phyloP scores from a whole-genome alignment of 2,113 vertebrate species.

The Macaca mulatta region DNA sequence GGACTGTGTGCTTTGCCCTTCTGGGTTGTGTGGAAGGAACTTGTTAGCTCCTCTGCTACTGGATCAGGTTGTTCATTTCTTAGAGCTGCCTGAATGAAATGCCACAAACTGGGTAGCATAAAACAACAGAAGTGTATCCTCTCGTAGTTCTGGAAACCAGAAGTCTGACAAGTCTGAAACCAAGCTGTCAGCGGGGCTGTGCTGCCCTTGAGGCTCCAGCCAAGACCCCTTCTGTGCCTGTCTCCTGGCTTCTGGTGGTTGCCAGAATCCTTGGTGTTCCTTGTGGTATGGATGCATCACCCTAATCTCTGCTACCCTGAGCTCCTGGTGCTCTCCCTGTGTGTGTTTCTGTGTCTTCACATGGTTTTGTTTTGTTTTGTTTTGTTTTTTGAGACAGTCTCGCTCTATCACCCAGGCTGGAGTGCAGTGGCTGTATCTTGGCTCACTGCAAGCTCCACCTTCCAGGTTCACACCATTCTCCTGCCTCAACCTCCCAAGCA shows the following conservation, averaged over 20 bases:
- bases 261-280: not conserved
- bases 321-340: not conserved
- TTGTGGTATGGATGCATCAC: fast-evolving
- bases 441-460: too few relatives aligned
- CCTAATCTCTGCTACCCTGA: too few relatives aligned
- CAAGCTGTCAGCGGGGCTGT: not conserved
- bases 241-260: not conserved
- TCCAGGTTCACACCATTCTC: too few relatives aligned
- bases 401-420: too few relatives aligned
- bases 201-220: fast-evolving
- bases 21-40: not conserved
- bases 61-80: not conserved
- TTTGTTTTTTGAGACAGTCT: too few relatives aligned
- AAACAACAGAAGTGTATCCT: too few relatives aligned
- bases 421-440: too few relatives aligned
- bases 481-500: too few relatives aligned
- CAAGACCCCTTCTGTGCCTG: not conserved
- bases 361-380: not conserved
- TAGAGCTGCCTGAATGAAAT: not conserved
- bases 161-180: not conserved
- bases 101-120: not conserved
- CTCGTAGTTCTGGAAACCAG: not conserved
- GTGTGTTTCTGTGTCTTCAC: not conserved
- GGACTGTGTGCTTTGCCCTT: not conserved
- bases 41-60: not conserved